Conservation (phyloP, 2,888 invertebrate genomes). For the Macrophya alboannulata region DNA sequence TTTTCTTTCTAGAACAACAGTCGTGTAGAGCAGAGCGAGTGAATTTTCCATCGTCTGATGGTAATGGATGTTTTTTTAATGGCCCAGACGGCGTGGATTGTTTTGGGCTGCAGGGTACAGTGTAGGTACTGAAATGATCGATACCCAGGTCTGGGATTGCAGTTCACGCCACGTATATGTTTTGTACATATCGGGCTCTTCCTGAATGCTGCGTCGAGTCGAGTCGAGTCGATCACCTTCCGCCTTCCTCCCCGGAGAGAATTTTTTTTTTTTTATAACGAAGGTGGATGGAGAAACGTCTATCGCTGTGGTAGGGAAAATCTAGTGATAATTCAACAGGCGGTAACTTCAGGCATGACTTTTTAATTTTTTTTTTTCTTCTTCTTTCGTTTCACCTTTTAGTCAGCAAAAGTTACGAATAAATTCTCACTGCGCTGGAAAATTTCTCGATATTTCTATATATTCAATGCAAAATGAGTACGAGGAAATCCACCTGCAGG, state of each 20-base stretch:
- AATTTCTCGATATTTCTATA: neutral
- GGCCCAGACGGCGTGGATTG: conserved; percentile 9
- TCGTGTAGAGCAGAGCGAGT: neutral
- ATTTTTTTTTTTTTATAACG: neutral
- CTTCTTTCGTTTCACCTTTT: neutral
- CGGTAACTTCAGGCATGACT: neutral
- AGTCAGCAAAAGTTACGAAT: neutral
- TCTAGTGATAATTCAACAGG: neutral
- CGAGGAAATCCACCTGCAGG: neutral
- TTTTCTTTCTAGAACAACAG: neutral
- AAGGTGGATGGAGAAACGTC: neutral
- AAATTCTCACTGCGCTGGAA: neutral
- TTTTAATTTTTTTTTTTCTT: neutral
- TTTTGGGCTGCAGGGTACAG: neutral
- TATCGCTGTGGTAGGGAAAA: neutral
- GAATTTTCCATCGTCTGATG: conserved; percentile 38
- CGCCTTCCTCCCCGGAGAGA: too few species aligned
- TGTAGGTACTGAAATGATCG: conserved; percentile 23
- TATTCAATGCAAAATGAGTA: neutral
- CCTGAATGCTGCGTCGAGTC: neutral
- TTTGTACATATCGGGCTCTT: neutral
- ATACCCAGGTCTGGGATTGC: conserved; percentile 24
- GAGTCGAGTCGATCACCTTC: neutral
- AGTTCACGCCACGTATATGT: neutral
- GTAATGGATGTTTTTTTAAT: conserved; percentile 47